Evolutionary conservation across 2,888 invertebrate genomes (phyloP), one percentile per base, ranked within the genome.

Genomic region (Cancer borealis): DNA sequence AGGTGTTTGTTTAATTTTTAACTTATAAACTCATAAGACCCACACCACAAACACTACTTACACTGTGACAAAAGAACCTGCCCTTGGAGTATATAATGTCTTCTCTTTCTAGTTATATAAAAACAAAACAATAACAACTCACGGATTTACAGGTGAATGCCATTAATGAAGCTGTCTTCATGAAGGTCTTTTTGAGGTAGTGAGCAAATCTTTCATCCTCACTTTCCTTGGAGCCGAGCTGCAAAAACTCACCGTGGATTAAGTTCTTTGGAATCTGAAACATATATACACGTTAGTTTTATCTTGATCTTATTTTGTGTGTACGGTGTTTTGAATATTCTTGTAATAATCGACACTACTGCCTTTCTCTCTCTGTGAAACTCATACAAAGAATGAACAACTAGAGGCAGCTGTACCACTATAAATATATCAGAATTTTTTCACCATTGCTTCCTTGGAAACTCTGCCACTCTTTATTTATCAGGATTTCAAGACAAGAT

Each of bases 201-300:
- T 99, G 99, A 95, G 98, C 98, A 97, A 99, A 99, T 97, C 99
- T 97, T 97, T 99, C 99, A 96, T 98, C 98, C 97, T 99, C 99
- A 45, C 98, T 98, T 97, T 99, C 99, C 97, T 98, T 99, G 96
- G 99, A 98, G 96, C 99, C 99, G 96, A 99, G 97, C 97, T 99
- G 99, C 99, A 99, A 99, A 97, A 99, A 99, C 97, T 99, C 99
- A 96, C 99, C 99, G 97, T 99, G 98, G 96, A 99, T 99, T 96
- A 99, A 97, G 97, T 99, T 99, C 96, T 98, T 98, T 96, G 99
- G 97, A 96, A 99, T 98, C 98, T 99, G 97, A 73, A 97, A 97
- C 91, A 17, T 39, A 17, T 39, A 39, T 39, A 39, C 39, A 39
- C 39, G 39, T 26, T 3, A 46, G 0, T 26, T 3, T 21, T 46